Base-by-base conservation (phyloP, 53 echinoderm and acorn worm species). In the Echinarachnius parma region DNA sequence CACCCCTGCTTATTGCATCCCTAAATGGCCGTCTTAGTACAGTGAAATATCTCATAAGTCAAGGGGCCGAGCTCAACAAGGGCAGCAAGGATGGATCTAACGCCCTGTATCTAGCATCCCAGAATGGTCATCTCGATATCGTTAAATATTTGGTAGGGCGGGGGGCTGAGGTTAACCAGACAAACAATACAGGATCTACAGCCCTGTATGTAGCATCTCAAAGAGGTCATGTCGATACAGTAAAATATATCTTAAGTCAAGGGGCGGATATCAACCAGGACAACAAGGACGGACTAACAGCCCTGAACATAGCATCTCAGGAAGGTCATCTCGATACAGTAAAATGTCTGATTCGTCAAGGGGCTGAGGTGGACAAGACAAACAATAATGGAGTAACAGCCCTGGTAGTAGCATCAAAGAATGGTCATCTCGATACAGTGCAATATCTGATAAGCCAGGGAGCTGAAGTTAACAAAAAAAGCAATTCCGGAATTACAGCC, bases 71-170 rank as follows among this genome's bases (percentile, higher is more conserved):
- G n/a, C n/a, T n/a, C n/a, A n/a, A n/a, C n/a, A n/a, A n/a, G n/a
- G n/a, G n/a, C n/a, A 34, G 34, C 11, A 59, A 59, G 2, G 59
- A 59, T 3, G 59, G 59, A 32, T 31, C 31, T 1, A 33, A 31
- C 20, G n/a, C 59, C 3, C 34, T 59, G 59, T 34, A 59, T 34
- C 31, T 59, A 20, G 59, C 59, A 13, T 31, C 59, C 23, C 59
- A 59, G 32, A 59, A 59, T 15, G 59, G 59, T 32, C 59, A 59
- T 10, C 5, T 31, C 7, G 59, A 59, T 59, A 0, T 59, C 32
- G 3, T 18, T 3, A 59, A 59, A 34, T 31, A 20, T 24, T 34
- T 59, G 2, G 7, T 59, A 32, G 19, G 9, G 20, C 59, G 21
- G 19, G 5, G 16, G 31, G 59, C 33, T 18, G 59, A 31, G 18